Base-by-base conservation (phyloP, 2,797 vertebrate genomes). In the Pachyuromys duprasi region DNA sequence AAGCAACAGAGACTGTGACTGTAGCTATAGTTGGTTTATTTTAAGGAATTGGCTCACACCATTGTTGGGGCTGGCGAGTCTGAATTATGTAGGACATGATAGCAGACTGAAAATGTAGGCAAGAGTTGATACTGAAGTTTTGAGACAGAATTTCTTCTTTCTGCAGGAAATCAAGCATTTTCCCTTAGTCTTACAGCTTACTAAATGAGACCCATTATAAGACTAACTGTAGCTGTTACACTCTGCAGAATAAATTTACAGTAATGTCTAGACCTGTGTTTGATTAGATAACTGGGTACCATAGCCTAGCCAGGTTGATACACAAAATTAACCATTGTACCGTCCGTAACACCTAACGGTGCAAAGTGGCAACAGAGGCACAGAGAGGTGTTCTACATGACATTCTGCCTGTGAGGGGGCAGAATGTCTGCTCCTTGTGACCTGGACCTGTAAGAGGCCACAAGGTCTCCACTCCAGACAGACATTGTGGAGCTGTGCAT, bases 11-110 rank as follows among this genome's bases (percentile, higher is more conserved):
- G 82, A n/a, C 55, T 89, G 13, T 49, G 79, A 39, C 74, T 82
- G 5, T 1, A 42, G 62, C 26, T 83, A 24, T 45, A 8, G 74
- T 42, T 89, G 24, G 57, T 76, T 76, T 86, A 91, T 82, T 96
- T 91, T 79, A 89, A 95, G 89, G 69, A 81, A 63, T 49, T 86
- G 90, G n/a, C 63, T 63, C 57, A 49, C 39, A 39, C 26, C 42
- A 2, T 36, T 89, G 80, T 89, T 79, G 84, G 31, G 69, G 15
- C 79, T 78, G 79, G 62, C 74, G 0, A 86, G 62, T 89, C 69
- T 75, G 9, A 86, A 69, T 63, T 91, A 36, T 36, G 42, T 75
- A 83, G 90, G 62, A 60, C 76, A 79, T 45, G 67, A 39, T 3
- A 24, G 39, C 65, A 75, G 65, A 45, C 89, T 83, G 60, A 75